Conservation (phyloP, 1,140 invertebrate species). For the Melipona quadrifasciata region DNA sequence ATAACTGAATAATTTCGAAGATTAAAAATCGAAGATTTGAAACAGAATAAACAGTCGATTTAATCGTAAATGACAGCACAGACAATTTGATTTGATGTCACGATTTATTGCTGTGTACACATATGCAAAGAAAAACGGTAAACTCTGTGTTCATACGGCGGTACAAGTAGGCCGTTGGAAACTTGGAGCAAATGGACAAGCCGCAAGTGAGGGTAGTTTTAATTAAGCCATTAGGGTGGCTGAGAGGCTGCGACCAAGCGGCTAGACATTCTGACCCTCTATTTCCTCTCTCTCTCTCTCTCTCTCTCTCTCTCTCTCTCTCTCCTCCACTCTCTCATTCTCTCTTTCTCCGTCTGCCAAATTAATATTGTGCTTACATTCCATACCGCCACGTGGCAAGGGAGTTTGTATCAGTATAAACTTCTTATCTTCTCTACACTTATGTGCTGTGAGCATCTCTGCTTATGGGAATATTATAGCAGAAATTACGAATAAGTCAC, state of each 20-base stretch:
- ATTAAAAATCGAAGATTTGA: background rate
- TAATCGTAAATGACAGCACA: background rate
- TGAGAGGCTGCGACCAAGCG: conserved; percentile 75
- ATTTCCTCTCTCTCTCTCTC: conserved; percentile 19
- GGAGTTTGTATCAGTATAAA: conserved; percentile 50
- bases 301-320: conserved; percentile 32
- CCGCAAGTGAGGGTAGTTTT: conserved; percentile 78
- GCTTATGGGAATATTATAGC: conserved; percentile 15
- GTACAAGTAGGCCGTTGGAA: conserved; percentile 47
- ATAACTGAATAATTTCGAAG: background rate
- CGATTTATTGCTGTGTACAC: conserved; percentile 15
- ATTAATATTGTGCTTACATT: conserved; percentile 78
- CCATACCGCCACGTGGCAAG: conserved; percentile 49
- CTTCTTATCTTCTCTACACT: conserved; percentile 14
- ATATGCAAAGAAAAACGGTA: conserved; percentile 15
- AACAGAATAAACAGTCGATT: background rate
- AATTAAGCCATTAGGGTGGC: conserved; percentile 81
- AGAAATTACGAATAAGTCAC: conserved; percentile 27
- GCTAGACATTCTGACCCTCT: conserved; percentile 69
- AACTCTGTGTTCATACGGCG: conserved; percentile 25
- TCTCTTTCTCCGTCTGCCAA: conserved; percentile 71
- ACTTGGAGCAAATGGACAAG: conserved; percentile 55
- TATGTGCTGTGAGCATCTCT: background rate
- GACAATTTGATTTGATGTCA: background rate
- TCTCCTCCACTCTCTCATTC: conserved; percentile 20